phyloP scores from a whole-genome alignment of 2,113 vertebrate genomes.

The Semnornis frantzii region DNA sequence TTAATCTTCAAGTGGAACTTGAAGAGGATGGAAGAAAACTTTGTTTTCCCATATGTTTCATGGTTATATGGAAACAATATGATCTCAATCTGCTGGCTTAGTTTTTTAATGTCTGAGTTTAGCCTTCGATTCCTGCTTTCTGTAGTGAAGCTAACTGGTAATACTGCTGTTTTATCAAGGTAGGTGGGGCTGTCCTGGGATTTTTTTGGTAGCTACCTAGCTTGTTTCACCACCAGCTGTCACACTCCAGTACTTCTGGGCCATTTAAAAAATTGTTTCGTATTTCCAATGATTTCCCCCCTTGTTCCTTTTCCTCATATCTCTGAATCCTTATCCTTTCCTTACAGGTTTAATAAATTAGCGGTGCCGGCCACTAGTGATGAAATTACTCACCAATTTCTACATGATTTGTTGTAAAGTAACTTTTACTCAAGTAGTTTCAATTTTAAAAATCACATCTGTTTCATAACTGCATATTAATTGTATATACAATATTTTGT shows the following conservation, averaged over 20 bases:
- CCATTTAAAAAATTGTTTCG: neutral
- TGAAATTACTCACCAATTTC: neutral
- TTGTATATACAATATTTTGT: neutral
- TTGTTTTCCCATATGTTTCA: neutral
- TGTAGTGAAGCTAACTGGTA: neutral
- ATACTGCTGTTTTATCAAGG: neutral
- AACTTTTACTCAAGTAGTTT: neutral
- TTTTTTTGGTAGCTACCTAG: neutral
- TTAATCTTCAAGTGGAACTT: neutral
- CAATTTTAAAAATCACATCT: neutral
- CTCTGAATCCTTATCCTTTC: neutral
- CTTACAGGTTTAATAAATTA: neutral
- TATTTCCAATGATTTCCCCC: neutral
- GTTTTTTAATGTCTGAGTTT: neutral
- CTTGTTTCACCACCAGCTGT: neutral
- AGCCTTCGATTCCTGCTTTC: neutral
- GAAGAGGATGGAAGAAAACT: neutral
- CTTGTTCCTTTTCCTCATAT: rapidly evolving
- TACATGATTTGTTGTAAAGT: neutral
- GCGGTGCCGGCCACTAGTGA: neutral
- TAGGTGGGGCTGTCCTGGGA: neutral
- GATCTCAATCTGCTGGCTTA: neutral
- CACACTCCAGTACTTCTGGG: neutral
- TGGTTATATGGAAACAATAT: neutral
- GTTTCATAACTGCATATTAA: neutral